These are phyloP conservation scores for Phymorhynchus buccinoides DNA, from an alignment of 1,140 invertebrate genomes.

Conservation along the genomic window DNA sequence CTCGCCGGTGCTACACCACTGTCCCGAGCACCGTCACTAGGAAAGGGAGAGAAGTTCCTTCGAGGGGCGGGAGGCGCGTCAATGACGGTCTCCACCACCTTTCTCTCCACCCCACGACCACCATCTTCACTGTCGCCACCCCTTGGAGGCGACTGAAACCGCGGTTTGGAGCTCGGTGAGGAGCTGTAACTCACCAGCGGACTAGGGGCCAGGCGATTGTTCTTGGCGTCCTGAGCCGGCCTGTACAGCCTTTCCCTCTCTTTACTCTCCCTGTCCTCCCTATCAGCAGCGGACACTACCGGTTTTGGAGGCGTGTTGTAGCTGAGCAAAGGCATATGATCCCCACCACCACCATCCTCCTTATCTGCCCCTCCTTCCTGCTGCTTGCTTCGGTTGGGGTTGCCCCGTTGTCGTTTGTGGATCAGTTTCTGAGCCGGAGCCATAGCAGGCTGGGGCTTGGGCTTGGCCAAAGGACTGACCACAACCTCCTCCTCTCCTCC, in stretches of 20 bases:
- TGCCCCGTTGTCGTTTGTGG: conserved; percentile 9
- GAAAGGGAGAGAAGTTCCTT: conserved; percentile 22
- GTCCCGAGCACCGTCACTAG: not conserved
- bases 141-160: not conserved
- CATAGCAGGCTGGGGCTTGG: not conserved
- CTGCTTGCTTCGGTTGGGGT: not conserved
- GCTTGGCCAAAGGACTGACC: not conserved
- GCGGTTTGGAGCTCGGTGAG: not conserved
- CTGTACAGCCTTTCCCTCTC: conserved; percentile 5
- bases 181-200: conserved; percentile 2
- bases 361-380: not conserved
- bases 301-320: conserved; percentile 12
- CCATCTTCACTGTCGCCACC: not conserved
- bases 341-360: not conserved
- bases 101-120: not conserved
- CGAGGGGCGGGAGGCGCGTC: conserved; percentile 21
- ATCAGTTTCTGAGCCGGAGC: conserved; percentile 36
- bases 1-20: not conserved
- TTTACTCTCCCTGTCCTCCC: not conserved
- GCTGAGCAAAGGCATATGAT: conserved; percentile 31
- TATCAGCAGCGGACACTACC: not conserved
- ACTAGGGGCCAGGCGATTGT: not conserved
- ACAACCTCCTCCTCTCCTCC: not conserved
- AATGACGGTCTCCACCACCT: conserved; percentile 16
- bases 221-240: not conserved